Evolutionary conservation across 2,797 vertebrate genomes (phyloP).

Genomic region (Brachyrhaphis roseni): DNA sequence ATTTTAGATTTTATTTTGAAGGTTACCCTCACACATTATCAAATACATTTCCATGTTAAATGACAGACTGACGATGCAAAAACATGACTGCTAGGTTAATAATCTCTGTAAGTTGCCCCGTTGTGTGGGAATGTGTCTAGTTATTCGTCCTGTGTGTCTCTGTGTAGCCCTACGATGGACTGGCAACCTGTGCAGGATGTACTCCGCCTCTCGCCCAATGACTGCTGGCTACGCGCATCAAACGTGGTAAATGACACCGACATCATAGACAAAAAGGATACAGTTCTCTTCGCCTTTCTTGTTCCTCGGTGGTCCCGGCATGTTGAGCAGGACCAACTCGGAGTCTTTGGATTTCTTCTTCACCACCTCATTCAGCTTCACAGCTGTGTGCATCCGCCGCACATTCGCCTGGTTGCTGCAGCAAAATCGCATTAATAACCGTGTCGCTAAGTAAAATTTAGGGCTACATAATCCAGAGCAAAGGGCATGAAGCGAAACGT

Average conservation of each 20-base stretch:
- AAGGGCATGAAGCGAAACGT: not conserved
- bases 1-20: not conserved
- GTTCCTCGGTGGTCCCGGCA: slow-evolving; percentile 94
- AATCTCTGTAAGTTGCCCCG: not conserved
- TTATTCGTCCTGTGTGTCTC: not conserved
- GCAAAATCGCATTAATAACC: slow-evolving; percentile 13
- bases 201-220: not conserved
- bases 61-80: not conserved
- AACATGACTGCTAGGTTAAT: not conserved
- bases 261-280: slow-evolving; percentile 83
- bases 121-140: not conserved
- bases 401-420: slow-evolving; percentile 93
- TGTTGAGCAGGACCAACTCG: slow-evolving; percentile 93
- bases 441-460: not conserved
- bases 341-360: slow-evolving; percentile 88
- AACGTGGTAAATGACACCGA: not conserved
- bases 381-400: slow-evolving; percentile 89
- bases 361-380: slow-evolving; percentile 87
- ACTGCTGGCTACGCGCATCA: not conserved
- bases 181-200: not conserved
- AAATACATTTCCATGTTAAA: not conserved
- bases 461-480: too few species aligned
- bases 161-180: not conserved
- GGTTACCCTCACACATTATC: not conserved
- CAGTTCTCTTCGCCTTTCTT: slow-evolving; percentile 95